Evolutionary conservation across 1,140 invertebrate genomes (phyloP).

Genomic region (Zaprionus kolodkinae): DNA sequence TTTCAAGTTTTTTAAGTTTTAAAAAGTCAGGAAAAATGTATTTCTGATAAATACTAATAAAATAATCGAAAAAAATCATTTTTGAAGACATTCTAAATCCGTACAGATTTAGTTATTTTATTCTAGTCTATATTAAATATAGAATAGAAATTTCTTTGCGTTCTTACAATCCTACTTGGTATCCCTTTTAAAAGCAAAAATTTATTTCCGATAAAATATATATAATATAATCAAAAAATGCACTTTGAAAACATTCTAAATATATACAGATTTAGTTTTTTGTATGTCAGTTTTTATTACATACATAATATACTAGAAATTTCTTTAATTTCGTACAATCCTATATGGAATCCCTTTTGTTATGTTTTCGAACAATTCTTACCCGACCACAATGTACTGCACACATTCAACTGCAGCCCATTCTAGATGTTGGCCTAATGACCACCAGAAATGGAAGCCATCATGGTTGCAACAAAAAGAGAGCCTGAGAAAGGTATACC

Average conservation of each 20-base stretch:
- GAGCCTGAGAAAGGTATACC: not conserved
- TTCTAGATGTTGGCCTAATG: constrained; percentile 3
- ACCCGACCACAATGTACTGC: no score
- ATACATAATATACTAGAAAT: not conserved
- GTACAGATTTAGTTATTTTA: no score
- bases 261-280: not conserved
- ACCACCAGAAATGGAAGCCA: not conserved
- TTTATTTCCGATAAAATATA: no score
- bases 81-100: not conserved
- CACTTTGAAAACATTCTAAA: not conserved
- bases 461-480: constrained; percentile 4
- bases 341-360: not conserved
- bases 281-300: not conserved
- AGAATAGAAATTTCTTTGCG: no score
- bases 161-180: no score
- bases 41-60: not conserved
- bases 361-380: not conserved
- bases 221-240: not conserved
- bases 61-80: not conserved
- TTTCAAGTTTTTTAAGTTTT: not conserved
- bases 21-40: no score
- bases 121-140: no score
- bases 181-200: not conserved
- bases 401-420: not conserved
- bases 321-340: not conserved